Evolutionary conservation across 1,140 invertebrate species (phyloP).

Genomic region (Drosophila varians): DNA sequence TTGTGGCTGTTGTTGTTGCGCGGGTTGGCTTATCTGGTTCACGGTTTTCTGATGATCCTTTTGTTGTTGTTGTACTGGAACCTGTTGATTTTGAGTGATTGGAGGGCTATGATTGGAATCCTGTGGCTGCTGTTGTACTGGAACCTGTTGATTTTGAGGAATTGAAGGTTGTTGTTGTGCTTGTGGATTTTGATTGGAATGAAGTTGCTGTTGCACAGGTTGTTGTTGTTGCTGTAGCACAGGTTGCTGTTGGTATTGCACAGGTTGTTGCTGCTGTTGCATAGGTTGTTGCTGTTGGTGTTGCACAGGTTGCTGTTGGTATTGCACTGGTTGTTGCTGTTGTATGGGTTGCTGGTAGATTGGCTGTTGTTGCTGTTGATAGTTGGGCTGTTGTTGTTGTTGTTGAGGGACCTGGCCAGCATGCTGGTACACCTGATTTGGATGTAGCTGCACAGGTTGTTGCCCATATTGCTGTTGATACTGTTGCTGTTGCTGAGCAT

Average conservation of each 20-base stretch:
- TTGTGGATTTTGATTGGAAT: too few species aligned
- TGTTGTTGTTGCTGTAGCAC: conserved; percentile 30
- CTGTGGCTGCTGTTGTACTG: conserved; percentile 33
- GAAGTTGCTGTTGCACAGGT: conserved; percentile 20
- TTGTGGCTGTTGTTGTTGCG: conserved; percentile 27
- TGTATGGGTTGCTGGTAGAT: conserved; percentile 42
- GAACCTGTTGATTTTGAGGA: conserved; percentile 55
- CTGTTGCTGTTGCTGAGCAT: conserved; percentile 79
- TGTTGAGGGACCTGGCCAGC: conserved; percentile 49
- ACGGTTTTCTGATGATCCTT: too few species aligned
- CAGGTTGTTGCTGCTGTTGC: conserved; percentile 27
- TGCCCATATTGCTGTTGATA: conserved; percentile 67
- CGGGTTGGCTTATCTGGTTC: conserved; percentile 4
- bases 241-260: conserved; percentile 33
- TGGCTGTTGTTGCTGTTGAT: conserved; percentile 30
- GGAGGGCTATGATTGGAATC: conserved; percentile 29
- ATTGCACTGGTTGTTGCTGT: conserved; percentile 42
- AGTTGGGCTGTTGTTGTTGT: not conserved
- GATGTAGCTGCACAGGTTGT: conserved; percentile 53
- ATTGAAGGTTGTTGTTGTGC: too few species aligned
- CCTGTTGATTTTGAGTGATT: conserved; percentile 16
- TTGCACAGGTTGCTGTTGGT: conserved; percentile 45
- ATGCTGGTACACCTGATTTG: conserved; percentile 67
- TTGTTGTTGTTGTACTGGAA: conserved; percentile 26
- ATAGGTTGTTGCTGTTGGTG: conserved; percentile 46